A percentile compares a stretch with the other conserved stretches of the same genome.
phyloP scores from a whole-genome alignment of 2,888 invertebrate genomes.

The Brassicogethes aeneus region DNA sequence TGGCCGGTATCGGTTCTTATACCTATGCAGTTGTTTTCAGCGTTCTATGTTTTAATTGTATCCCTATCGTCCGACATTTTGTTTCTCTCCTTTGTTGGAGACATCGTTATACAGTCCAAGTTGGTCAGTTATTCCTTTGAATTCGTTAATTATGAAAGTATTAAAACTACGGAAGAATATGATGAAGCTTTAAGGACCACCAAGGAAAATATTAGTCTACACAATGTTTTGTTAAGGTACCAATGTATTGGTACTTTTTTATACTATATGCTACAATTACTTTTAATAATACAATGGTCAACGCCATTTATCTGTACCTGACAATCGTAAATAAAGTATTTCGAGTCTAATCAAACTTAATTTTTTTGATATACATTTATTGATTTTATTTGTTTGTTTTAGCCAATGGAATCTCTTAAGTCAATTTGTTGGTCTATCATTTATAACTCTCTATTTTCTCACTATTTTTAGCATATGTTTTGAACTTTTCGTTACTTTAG shows the following conservation, averaged over 20 bases:
- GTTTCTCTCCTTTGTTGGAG: not conserved
- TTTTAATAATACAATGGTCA: no score
- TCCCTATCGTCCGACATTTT: not conserved
- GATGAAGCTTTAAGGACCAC: not conserved
- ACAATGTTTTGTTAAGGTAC: no score
- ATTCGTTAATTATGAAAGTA: not conserved
- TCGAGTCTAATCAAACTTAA: no score
- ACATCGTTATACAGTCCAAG: not conserved
- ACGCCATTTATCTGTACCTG: no score
- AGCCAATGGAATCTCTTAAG: not conserved
- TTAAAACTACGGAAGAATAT: not conserved
- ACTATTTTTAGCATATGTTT: not conserved
- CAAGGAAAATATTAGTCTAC: not conserved
- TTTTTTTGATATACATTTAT: no score
- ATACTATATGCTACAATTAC: no score
- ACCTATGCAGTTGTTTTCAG: not conserved
- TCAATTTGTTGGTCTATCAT: not conserved
- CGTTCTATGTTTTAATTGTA: not conserved
- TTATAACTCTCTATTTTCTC: not conserved
- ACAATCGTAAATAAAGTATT: no score
- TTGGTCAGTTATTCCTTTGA: not conserved
- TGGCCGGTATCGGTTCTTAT: not conserved
- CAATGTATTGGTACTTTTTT: no score
- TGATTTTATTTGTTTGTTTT: no score
- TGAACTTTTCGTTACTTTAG: not conserved